These are phyloP conservation scores for Aplodontia rufa DNA, from an alignment of 2,113 vertebrate genomes.

Conservation along the genomic window DNA sequence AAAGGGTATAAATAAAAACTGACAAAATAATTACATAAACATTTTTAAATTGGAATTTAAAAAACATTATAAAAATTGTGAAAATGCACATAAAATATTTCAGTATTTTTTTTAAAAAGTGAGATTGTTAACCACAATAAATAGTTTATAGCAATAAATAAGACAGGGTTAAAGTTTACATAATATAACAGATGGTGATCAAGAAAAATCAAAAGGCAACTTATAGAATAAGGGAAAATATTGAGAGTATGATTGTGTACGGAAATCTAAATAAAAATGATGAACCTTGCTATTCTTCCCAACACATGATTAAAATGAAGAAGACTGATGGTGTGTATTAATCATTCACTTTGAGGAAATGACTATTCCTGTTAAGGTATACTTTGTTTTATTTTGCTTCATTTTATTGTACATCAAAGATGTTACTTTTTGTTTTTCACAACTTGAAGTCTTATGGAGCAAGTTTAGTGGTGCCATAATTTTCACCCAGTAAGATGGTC, in stretches of 20 bases:
- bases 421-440: background rate
- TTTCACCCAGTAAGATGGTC: background rate
- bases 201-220: background rate
- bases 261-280: background rate
- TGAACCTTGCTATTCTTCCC: background rate
- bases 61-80: background rate
- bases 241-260: background rate
- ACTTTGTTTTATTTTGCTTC: background rate
- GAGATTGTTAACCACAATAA: background rate
- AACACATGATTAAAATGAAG: background rate
- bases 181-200: background rate
- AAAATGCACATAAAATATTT: conserved; percentile 30
- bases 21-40: background rate
- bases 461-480: background rate
- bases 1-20: background rate
- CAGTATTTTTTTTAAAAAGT: background rate
- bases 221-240: background rate
- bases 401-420: background rate
- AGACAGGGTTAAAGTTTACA: background rate
- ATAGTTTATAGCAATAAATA: background rate
- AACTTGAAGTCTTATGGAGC: background rate
- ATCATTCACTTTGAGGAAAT: background rate
- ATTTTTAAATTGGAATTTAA: background rate
- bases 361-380: background rate
- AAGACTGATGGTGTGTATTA: background rate